Percentiles rank a stretch among this genome's conserved stretches.
phyloP scores from a whole-genome alignment of 2,113 vertebrate species.

The Phyllostomus discolor region DNA sequence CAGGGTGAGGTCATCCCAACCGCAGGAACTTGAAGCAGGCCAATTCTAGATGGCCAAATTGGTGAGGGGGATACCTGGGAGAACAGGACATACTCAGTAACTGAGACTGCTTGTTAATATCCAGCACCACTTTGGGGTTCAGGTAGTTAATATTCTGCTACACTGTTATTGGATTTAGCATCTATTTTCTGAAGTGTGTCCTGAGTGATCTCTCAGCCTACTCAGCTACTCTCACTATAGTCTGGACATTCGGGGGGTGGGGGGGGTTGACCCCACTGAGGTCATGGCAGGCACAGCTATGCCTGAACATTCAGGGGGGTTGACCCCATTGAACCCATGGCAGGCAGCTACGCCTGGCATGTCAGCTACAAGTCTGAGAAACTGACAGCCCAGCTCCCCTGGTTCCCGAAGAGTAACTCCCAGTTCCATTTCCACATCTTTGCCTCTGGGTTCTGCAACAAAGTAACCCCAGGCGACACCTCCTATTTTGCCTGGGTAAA shows the following conservation, averaged over 20 bases:
- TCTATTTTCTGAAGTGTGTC: not conserved
- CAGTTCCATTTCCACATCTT: not conserved
- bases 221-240: not conserved
- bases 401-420: not conserved
- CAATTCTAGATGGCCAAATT: not conserved
- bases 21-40: not conserved
- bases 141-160: not conserved
- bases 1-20: not conserved
- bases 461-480: too few relatives aligned
- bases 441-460: not conserved
- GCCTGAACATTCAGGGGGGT: not conserved
- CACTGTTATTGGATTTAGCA: not conserved
- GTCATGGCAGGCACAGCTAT: not conserved
- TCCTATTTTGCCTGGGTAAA: not conserved
- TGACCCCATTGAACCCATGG: not conserved
- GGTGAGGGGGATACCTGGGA: not conserved
- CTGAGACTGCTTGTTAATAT: not conserved
- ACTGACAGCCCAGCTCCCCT: not conserved
- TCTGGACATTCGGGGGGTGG: not conserved
- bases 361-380: not conserved
- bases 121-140: not conserved
- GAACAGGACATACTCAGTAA: not conserved
- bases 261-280: not conserved
- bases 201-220: not conserved
- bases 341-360: not conserved